phyloP scores from a whole-genome alignment of 2,113 vertebrate genomes.

The Tichodroma muraria region DNA sequence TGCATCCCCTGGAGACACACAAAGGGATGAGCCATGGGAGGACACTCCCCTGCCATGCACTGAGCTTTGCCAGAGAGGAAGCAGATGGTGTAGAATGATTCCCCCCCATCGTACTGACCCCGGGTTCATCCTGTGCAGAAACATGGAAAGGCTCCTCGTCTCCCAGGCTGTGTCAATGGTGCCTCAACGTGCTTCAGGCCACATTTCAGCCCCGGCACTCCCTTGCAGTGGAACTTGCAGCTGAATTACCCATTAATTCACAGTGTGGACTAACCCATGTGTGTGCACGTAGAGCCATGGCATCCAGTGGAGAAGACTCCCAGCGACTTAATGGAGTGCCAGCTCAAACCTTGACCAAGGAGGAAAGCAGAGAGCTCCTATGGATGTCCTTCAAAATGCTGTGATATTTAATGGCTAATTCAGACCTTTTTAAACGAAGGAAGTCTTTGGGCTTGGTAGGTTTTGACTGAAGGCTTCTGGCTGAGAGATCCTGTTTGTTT shows the following conservation, averaged over 20 bases:
- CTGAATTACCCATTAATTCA: neutral
- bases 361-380: neutral
- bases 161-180: neutral
- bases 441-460: neutral
- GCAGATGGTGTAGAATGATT: neutral
- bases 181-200: neutral
- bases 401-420: neutral
- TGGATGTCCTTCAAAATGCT: neutral
- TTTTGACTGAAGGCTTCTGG: neutral
- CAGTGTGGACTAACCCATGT: rapidly evolving
- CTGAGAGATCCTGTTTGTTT: neutral
- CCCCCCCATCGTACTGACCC: neutral
- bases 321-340: neutral
- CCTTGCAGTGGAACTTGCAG: neutral
- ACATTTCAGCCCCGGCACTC: neutral
- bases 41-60: neutral
- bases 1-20: neutral
- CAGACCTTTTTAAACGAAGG: neutral
- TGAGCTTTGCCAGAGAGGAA: neutral
- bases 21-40: neutral
- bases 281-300: neutral
- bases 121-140: neutral
- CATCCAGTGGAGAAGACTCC: neutral
- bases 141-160: neutral
- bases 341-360: neutral